Conservation (phyloP, 2,797 vertebrate species). For the Salarias fasciatus region DNA sequence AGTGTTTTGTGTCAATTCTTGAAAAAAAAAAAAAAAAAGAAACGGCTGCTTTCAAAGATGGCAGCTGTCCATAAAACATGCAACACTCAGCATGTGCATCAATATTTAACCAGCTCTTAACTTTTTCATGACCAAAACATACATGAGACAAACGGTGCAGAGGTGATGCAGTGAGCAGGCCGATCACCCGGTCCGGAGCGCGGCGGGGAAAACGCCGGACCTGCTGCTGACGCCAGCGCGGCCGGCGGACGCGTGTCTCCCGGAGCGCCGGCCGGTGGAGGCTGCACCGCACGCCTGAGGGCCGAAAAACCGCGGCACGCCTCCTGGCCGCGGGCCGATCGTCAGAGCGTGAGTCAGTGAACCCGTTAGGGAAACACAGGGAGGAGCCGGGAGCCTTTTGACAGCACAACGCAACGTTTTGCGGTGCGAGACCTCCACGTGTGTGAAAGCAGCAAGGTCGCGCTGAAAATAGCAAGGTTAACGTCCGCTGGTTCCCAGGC, state of each 20-base stretch:
- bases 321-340: slow-evolving; percentile 18
- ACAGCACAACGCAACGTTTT: slow-evolving; percentile 22
- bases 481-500: slow-evolving; percentile 11
- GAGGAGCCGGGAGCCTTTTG: background rate
- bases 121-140: background rate
- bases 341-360: slow-evolving; percentile 34
- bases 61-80: slow-evolving; percentile 4
- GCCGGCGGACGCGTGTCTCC: slow-evolving; percentile 7
- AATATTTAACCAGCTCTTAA: slow-evolving; percentile 33
- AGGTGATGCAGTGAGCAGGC: background rate
- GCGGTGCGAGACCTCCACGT: slow-evolving; percentile 14
- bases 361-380: slow-evolving; percentile 9
- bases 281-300: slow-evolving; percentile 4
- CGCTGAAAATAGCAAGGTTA: slow-evolving; percentile 38
- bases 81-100: slow-evolving; percentile 2
- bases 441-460: slow-evolving; percentile 43
- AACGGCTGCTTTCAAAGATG: background rate
- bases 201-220: background rate
- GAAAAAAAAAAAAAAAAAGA: too few species aligned
- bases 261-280: background rate
- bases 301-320: slow-evolving; percentile 16
- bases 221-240: background rate
- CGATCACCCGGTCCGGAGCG: background rate
- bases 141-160: background rate
- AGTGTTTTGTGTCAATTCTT: too few species aligned